Percentiles rank a stretch among this genome's conserved stretches.
Conservation (phyloP, 23 tunicate species). For the Oikopleura vanhoeffeni region DNA sequence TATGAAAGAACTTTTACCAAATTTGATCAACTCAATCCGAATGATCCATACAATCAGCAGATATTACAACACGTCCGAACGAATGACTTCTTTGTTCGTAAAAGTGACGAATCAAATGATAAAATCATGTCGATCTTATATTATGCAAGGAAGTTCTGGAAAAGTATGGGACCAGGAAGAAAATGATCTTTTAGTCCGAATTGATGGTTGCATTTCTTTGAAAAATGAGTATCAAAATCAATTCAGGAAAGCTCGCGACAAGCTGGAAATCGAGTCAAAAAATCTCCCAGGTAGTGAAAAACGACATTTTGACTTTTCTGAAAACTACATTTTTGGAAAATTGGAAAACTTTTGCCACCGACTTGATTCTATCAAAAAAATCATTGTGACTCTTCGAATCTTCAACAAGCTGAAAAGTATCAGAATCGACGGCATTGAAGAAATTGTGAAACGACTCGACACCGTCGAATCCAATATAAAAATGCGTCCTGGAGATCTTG, state of each 20-base stretch:
- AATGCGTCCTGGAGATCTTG: slow-evolving; percentile 86
- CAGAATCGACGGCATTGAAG: slow-evolving; percentile 84
- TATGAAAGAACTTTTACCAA: slow-evolving; percentile 87
- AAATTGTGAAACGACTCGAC: slow-evolving; percentile 38
- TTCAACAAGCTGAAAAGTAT: slow-evolving; percentile 53
- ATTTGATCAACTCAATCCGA: slow-evolving; percentile 86
- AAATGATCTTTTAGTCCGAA: slow-evolving; percentile 38
- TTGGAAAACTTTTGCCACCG: slow-evolving; percentile 89
- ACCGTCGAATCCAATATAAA: slow-evolving; percentile 48
- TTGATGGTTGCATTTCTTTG: slow-evolving; percentile 39
- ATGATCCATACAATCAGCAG: slow-evolving; percentile 92
- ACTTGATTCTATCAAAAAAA: slow-evolving; percentile 52
- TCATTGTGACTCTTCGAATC: slow-evolving; percentile 60
- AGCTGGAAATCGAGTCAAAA: slow-evolving; percentile 48
- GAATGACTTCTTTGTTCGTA: slow-evolving; percentile 90
- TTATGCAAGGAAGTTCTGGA: slow-evolving; percentile 38
- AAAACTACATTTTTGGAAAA: slow-evolving; percentile 97
- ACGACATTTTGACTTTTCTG: slow-evolving; percentile 64
- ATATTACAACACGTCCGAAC: slow-evolving; percentile 88
- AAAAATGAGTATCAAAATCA: slow-evolving; percentile 62
- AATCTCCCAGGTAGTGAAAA: slow-evolving; percentile 27
- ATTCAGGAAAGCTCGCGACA: neutral
- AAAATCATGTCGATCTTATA: slow-evolving; percentile 68
- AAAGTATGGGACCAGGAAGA: slow-evolving; percentile 94
- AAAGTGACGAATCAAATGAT: slow-evolving; percentile 99